Evolutionary conservation across 2,113 vertebrate species (phyloP).

Genomic region (Python bivittatus): DNA sequence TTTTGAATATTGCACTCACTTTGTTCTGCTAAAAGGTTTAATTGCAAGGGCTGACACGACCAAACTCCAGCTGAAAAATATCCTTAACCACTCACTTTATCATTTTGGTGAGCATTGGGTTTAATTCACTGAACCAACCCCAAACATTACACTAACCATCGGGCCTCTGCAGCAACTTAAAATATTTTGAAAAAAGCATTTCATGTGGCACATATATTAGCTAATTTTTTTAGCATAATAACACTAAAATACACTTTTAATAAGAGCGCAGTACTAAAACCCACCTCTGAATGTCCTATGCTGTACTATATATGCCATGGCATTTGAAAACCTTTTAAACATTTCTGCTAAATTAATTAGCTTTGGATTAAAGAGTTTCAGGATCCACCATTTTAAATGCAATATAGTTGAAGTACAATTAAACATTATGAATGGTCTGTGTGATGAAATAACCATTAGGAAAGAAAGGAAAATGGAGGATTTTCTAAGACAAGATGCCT

Average conservation of each 20-base stretch:
- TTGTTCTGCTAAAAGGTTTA: conserved; percentile 40
- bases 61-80: conserved; percentile 35
- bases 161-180: conserved; percentile 63
- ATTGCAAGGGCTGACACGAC: conserved; percentile 31
- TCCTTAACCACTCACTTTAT: conserved; percentile 35
- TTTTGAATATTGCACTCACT: conserved; percentile 52
- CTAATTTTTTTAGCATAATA: conserved; percentile 73
- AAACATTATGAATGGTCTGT: conserved; percentile 69
- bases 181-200: conserved; percentile 69
- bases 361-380: conserved; percentile 75
- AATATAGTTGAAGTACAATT: conserved; percentile 79
- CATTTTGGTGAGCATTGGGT: conserved; percentile 34
- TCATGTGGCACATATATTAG: conserved; percentile 72
- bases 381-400: conserved; percentile 72
- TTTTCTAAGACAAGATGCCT: conserved; percentile 57
- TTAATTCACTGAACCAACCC: conserved; percentile 59
- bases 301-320: conserved; percentile 73
- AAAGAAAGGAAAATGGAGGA: conserved; percentile 63
- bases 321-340: conserved; percentile 82
- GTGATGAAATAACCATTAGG: conserved; percentile 65
- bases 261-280: conserved; percentile 74
- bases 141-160: conserved; percentile 46
- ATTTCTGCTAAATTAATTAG: conserved; percentile 81
- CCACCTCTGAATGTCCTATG: conserved; percentile 71
- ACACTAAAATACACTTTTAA: conserved; percentile 79